Evolutionary conservation across 2,797 vertebrate genomes (phyloP).

Genomic region (Pseudochirops cupreus): DNA sequence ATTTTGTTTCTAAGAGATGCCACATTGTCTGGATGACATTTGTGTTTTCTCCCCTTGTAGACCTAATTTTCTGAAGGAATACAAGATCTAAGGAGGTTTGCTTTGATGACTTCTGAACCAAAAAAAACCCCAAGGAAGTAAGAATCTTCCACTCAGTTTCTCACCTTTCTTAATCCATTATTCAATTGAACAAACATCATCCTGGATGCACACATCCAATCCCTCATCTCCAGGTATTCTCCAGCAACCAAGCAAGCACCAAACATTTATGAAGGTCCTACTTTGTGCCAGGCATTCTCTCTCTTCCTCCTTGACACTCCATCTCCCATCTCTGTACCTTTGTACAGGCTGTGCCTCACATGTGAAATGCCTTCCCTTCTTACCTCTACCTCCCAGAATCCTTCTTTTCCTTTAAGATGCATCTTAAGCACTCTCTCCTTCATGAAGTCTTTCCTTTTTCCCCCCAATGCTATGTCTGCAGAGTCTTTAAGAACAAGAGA

Average conservation of each 20-base stretch:
- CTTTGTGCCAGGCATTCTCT: not conserved
- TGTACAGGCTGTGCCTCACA: not conserved
- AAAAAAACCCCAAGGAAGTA: too few relatives aligned
- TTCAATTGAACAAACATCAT: too few relatives aligned
- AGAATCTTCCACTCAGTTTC: too few relatives aligned
- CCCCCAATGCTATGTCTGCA: not conserved
- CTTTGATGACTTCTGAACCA: not conserved
- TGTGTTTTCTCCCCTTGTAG: not conserved
- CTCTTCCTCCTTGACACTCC: not conserved
- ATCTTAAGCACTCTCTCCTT: not conserved
- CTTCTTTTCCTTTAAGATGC: not conserved
- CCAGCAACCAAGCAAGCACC: not conserved
- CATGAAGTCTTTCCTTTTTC: not conserved
- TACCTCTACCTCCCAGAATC: not conserved
- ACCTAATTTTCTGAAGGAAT: not conserved
- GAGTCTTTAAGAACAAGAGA: not conserved
- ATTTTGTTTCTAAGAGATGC: not conserved
- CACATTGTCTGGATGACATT: not conserved
- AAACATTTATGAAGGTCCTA: not conserved
- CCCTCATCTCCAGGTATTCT: not conserved
- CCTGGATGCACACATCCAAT: not conserved
- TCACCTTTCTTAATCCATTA: too few relatives aligned
- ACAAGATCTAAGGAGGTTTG: not conserved
- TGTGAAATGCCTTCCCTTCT: not conserved
- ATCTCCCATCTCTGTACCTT: not conserved